Evolutionary conservation across 1,140 invertebrate species (phyloP).

Genomic region (Macrostomum lignano): DNA sequence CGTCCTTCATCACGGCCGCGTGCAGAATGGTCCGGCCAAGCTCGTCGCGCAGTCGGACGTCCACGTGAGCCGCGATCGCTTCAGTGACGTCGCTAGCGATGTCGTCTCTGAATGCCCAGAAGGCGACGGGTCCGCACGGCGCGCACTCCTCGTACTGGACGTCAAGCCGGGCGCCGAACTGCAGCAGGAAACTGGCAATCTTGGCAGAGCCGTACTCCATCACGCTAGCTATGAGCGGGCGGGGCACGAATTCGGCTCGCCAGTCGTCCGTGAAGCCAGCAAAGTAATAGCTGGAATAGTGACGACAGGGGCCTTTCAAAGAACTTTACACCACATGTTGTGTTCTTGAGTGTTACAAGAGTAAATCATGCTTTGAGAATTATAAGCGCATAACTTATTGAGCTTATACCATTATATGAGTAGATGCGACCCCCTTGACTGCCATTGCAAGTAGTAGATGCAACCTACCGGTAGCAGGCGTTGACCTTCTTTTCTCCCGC

Average conservation of each 20-base stretch:
- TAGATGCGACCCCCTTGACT: no score
- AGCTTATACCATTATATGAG: no score
- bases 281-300: slow-evolving; percentile 8
- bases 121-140: slow-evolving; percentile 12
- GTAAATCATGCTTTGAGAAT: no score
- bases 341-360: no score
- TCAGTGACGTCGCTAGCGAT: slow-evolving; percentile 9
- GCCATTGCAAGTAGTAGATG: no score
- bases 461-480: neutral
- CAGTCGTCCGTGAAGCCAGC: slow-evolving; percentile 10
- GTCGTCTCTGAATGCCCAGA: slow-evolving; percentile 12
- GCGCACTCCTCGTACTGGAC: slow-evolving; percentile 11
- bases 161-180: slow-evolving; percentile 10
- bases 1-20: slow-evolving; percentile 8
- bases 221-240: slow-evolving; percentile 10
- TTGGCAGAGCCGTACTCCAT: slow-evolving; percentile 11
- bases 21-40: slow-evolving; percentile 9
- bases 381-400: no score
- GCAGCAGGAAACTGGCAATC: slow-evolving; percentile 10
- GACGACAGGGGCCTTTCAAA: no score
- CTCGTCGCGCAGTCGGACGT: slow-evolving; percentile 10
- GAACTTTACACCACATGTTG: no score
- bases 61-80: slow-evolving; percentile 9
- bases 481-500: neutral
- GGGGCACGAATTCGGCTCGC: slow-evolving; percentile 10